Evolutionary conservation across 2,888 invertebrate genomes (phyloP).

Genomic region (Lasiommata megera): DNA sequence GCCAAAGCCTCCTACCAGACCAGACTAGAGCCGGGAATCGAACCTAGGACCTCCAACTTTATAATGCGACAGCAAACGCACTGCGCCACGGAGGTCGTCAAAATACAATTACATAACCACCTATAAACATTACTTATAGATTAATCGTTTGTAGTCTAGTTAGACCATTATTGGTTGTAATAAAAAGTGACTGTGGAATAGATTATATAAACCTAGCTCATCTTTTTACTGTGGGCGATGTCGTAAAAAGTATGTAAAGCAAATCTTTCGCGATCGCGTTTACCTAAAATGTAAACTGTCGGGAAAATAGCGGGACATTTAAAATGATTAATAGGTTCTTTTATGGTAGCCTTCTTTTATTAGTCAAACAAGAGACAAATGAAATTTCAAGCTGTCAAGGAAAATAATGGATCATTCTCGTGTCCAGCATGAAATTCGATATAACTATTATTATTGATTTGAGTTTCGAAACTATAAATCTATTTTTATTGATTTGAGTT

Average conservation of each 20-base stretch:
- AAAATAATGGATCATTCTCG: not conserved
- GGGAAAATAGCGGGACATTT: not conserved
- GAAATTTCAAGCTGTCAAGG: not conserved
- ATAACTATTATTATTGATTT: too few species aligned
- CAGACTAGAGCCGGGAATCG: too few species aligned
- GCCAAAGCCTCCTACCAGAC: too few species aligned
- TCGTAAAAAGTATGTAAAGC: slow-evolving; percentile 10
- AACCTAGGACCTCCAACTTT: too few species aligned
- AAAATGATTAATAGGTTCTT: slow-evolving; percentile 5
- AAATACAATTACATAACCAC: too few species aligned
- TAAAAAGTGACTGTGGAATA: slow-evolving; percentile 11
- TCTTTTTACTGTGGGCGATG: slow-evolving; percentile 4
- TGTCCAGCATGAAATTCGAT: too few species aligned
- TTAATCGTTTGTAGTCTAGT: not conserved
- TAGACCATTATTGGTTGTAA: slow-evolving; percentile 3
- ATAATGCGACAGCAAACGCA: too few species aligned
- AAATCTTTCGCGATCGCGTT: not conserved
- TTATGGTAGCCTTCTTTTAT: not conserved
- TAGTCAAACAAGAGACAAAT: slow-evolving; percentile 4
- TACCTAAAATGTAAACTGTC: not conserved
- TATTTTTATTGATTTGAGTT: too few species aligned
- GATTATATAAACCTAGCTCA: slow-evolving; percentile 7
- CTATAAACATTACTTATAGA: not conserved
- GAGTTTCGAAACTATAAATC: too few species aligned
- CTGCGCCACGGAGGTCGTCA: too few species aligned